Evolutionary conservation across 2,113 vertebrate genomes (phyloP), one percentile per base, ranked within the genome.

Genomic region (Callospermophilus lateralis): DNA sequence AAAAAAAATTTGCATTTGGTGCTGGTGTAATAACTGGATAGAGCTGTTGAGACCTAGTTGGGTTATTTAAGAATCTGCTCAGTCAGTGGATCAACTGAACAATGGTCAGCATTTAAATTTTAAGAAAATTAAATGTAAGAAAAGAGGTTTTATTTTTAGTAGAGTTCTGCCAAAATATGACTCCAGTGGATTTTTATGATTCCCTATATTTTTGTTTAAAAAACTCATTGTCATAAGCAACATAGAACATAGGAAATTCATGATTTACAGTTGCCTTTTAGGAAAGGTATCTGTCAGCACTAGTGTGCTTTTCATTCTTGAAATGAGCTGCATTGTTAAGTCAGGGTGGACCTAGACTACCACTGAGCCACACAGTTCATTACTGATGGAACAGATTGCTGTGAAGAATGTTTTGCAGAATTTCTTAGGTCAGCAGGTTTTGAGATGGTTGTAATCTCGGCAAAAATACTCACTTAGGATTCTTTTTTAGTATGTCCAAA

Each of bases 201-300:
- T 81, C 48, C 34, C 85, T 63, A 42, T 8, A 48, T 80, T 92
- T 89, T 70, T 45, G 19, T 79, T 81, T 72, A 81, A 73, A 48
- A 63, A 93, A 96, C 90, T 11, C 78, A 51, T n/a, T 87, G 67
- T 93, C 45, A 24, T 79, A 72, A 89, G 55, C 73, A 78, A 55
- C 11, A 30, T 32, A 84, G 58, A 78, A 80, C 11, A 13, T 45
- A 63, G 63, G 81, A 87, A 81, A 90, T 92, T 32, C 0, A 3
- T 67, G 37, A 30, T 53, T 34, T 88, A 37, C 9, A 37, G 15
- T 32, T 58, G 15, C 55, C 26, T 73, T 86, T 95, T 74, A 73
- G 65, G 79, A 94, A 89, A 55, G 5, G 55, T 28, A 6, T 73
- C 72, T 17, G 0, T 51, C 12, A 15, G 78, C 39, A 34, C 5